Conservation (phyloP, 2,888 invertebrate genomes). For the Notocelia uddmanniana region DNA sequence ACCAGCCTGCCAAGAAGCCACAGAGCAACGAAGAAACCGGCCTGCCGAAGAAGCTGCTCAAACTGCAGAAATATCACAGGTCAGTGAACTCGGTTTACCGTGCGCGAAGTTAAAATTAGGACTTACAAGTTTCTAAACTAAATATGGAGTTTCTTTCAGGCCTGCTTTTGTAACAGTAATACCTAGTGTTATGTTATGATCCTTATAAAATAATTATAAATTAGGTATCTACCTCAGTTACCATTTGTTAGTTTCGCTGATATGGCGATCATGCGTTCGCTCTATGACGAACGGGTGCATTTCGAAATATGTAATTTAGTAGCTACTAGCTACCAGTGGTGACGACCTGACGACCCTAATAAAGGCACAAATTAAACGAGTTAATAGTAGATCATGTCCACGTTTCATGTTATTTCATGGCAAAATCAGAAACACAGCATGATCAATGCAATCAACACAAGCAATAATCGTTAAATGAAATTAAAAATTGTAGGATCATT, state of each 20-base stretch:
- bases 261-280: conserved; percentile 21
- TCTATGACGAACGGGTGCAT: conserved; percentile 10
- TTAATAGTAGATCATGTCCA: background rate
- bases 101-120: conserved; percentile 34
- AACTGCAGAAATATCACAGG: conserved; percentile 86
- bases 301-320: background rate
- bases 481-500: too few relatives aligned
- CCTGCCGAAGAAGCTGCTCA: conserved; percentile 78
- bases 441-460: too few relatives aligned
- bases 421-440: too few relatives aligned
- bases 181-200: background rate
- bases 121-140: conserved; percentile 14
- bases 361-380: background rate
- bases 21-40: conserved; percentile 72
- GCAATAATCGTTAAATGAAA: too few relatives aligned
- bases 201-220: background rate
- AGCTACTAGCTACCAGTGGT: background rate
- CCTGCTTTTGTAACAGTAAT: background rate
- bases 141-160: conserved; percentile 29
- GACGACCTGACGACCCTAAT: background rate
- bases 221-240: background rate
- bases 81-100: conserved; percentile 77
- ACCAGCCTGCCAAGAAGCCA: conserved; percentile 67
- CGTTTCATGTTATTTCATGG: too few relatives aligned
- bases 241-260: conserved; percentile 16